A percentile compares a stretch with the other conserved stretches of the same genome.
Evolutionary conservation across 2,888 invertebrate species (phyloP).

Genomic region (Leucophora obtusa): DNA sequence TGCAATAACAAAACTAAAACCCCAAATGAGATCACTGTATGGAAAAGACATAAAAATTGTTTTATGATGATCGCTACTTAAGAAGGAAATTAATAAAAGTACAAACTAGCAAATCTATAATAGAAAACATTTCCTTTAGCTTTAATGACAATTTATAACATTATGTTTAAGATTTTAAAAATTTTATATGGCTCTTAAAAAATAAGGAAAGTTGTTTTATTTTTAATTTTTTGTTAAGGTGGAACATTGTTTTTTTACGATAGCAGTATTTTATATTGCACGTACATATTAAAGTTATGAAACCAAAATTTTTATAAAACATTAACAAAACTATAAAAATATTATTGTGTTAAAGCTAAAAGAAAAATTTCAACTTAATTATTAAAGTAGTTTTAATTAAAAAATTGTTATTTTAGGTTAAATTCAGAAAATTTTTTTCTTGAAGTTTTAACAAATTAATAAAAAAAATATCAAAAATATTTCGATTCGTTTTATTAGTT

Average conservation of each 20-base stretch:
- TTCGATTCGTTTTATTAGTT: neutral
- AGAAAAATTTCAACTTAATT: slow-evolving; percentile 4
- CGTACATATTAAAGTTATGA: neutral
- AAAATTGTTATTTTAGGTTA: neutral
- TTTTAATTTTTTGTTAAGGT: neutral
- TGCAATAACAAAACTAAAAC: neutral
- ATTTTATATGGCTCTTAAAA: neutral
- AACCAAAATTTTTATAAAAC: neutral
- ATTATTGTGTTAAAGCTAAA: neutral
- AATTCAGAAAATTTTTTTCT: neutral
- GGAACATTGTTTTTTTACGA: neutral
- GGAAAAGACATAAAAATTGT: slow-evolving; percentile 31
- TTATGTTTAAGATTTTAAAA: too few relatives aligned
- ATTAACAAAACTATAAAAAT: neutral
- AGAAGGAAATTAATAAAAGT: neutral
- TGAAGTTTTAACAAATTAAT: slow-evolving; percentile 30
- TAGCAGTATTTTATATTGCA: neutral
- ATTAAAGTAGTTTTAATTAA: slow-evolving; percentile 15
- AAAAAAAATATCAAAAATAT: neutral
- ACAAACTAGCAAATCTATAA: neutral
- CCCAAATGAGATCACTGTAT: slow-evolving; percentile 35
- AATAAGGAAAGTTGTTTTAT: slow-evolving; percentile 1
- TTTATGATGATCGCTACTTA: neutral
- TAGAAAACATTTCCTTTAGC: neutral
- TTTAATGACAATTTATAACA: neutral